A percentile compares a stretch with the other conserved stretches of the same genome.
phyloP scores from a whole-genome alignment of 2,113 vertebrate species.

The Sinocyclocheilus maitianheensis region DNA sequence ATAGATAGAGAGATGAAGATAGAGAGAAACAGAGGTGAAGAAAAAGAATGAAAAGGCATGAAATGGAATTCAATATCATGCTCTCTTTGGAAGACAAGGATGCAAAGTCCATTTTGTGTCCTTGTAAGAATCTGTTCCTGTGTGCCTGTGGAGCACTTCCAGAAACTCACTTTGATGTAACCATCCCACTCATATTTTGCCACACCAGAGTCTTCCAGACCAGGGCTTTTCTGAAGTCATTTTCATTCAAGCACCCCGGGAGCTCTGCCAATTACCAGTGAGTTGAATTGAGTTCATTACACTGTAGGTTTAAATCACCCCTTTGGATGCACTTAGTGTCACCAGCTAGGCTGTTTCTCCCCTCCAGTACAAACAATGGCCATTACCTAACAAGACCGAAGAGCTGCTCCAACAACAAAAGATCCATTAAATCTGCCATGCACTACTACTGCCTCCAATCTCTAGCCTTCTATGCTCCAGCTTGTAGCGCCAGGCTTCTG shows the following conservation, averaged over 20 bases:
- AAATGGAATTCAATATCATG: background rate
- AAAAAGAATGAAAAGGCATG: background rate
- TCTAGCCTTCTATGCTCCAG: slow-evolving; percentile 13
- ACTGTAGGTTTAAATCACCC: slow-evolving; percentile 50
- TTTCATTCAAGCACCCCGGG: background rate
- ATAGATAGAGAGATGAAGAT: background rate
- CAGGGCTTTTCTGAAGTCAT: slow-evolving; percentile 20
- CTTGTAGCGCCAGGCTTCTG: background rate
- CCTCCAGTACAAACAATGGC: slow-evolving; percentile 59
- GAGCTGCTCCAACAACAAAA: slow-evolving; percentile 62
- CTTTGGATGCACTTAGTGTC: slow-evolving; percentile 47
- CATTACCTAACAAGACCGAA: slow-evolving; percentile 54
- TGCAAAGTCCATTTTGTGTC: slow-evolving; percentile 7
- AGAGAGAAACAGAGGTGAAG: background rate
- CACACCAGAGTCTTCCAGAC: background rate
- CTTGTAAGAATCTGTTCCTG: background rate
- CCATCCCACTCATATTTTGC: slow-evolving; percentile 14
- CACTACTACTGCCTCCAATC: slow-evolving; percentile 61
- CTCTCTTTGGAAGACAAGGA: background rate
- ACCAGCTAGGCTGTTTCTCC: slow-evolving; percentile 54
- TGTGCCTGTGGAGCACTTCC: background rate
- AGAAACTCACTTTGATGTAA: slow-evolving; percentile 37
- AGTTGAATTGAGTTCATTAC: slow-evolving; percentile 51
- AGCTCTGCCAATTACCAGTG: slow-evolving; percentile 58
- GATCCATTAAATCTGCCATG: slow-evolving; percentile 62